A percentile compares a stretch with the other conserved stretches of the same genome.
These are phyloP conservation scores for Campoletis sonorensis DNA, from an alignment of 1,140 invertebrate genomes.

Conservation along the genomic window DNA sequence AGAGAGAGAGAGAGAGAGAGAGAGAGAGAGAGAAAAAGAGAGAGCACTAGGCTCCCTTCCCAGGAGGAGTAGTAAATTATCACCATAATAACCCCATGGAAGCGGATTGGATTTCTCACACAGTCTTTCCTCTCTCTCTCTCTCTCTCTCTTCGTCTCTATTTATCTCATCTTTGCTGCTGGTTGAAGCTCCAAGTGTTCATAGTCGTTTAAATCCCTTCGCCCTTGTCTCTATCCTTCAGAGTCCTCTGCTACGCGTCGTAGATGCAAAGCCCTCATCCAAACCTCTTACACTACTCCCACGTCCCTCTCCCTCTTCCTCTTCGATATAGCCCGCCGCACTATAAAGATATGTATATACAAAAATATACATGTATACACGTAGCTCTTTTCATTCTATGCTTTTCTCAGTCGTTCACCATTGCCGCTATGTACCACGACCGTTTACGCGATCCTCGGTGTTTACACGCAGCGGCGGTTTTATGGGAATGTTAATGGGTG, in stretches of 20 bases:
- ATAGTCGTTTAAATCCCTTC: conserved; percentile 24
- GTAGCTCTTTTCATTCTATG: conserved; percentile 19
- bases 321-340: conserved; percentile 12
- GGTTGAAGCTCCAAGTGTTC: neutral
- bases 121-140: conserved; percentile 40
- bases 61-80: conserved; percentile 69
- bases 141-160: conserved; percentile 43
- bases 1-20: no score
- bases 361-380: neutral
- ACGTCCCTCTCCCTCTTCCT: conserved; percentile 35
- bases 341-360: neutral
- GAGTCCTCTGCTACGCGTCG: conserved; percentile 1
- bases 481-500: conserved; percentile 71
- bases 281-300: conserved; percentile 25
- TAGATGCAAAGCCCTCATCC: conserved; percentile 12
- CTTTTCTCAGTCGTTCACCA: conserved; percentile 33
- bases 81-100: conserved; percentile 70
- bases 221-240: conserved; percentile 36
- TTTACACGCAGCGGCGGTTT: conserved; percentile 69
- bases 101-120: conserved; percentile 72
- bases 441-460: conserved; percentile 52
- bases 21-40: conserved; percentile 6
- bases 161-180: conserved; percentile 14
- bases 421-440: conserved; percentile 52
- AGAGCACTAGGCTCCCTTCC: conserved; percentile 48